A percentile compares a stretch with the other conserved stretches of the same genome.
Evolutionary conservation across 2,888 invertebrate genomes (phyloP).

Genomic region (Agrypnus murinus): DNA sequence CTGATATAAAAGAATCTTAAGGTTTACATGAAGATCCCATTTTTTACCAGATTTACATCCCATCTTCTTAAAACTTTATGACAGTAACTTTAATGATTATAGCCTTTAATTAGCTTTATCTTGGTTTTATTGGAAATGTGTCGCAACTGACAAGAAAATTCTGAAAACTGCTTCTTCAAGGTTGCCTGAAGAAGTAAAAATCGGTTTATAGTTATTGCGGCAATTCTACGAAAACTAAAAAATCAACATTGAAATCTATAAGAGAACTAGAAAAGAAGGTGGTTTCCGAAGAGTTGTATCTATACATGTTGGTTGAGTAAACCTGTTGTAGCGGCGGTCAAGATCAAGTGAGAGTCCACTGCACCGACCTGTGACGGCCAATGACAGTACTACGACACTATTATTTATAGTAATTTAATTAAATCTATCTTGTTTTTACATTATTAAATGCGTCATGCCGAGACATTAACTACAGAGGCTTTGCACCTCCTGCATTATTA

Average conservation of each 20-base stretch:
- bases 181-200: not conserved
- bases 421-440: constrained; percentile 24
- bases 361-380: constrained; percentile 43
- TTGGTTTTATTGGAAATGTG: no score
- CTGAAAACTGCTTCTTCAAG: not conserved
- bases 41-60: no score
- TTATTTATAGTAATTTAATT: constrained; percentile 39
- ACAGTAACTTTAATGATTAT: no score
- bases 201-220: not conserved
- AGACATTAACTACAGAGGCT: constrained; percentile 2
- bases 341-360: constrained; percentile 48
- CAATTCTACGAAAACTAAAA: constrained; percentile 1
- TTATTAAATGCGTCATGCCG: constrained; percentile 15
- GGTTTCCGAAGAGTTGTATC: constrained; percentile 16
- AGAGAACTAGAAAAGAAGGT: constrained; percentile 8
- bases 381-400: constrained; percentile 43
- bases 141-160: no score
- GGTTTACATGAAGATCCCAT: no score
- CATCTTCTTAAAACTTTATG: no score
- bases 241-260: not conserved
- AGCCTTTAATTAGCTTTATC: no score
- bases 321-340: constrained; percentile 45
- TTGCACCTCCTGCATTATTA: constrained; percentile 12
- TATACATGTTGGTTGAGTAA: constrained; percentile 27
- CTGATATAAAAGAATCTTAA: no score